Conservation (phyloP, 1,140 invertebrate species). For the Elymnias hypermnestra region DNA sequence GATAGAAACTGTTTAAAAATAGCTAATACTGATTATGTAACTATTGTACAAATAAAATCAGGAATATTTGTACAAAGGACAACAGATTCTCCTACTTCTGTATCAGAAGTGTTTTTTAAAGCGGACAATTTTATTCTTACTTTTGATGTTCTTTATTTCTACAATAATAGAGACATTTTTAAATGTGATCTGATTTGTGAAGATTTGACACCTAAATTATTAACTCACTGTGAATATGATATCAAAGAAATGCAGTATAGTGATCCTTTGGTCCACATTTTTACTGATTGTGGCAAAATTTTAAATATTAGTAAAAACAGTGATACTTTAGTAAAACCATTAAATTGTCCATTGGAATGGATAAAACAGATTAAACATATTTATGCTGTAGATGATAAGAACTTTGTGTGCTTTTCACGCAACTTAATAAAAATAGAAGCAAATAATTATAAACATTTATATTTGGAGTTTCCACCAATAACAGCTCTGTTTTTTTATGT, state of each 20-base stretch:
- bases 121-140: slow-evolving; percentile 48
- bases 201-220: slow-evolving; percentile 33
- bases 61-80: slow-evolving; percentile 46
- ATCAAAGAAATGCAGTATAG: slow-evolving; percentile 50
- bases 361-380: slow-evolving; percentile 55
- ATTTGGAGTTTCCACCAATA: slow-evolving; percentile 51
- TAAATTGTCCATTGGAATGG: slow-evolving; percentile 52
- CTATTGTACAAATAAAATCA: slow-evolving; percentile 39
- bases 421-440: slow-evolving; percentile 56
- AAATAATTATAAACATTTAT: slow-evolving; percentile 47
- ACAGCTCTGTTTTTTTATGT: slow-evolving; percentile 58
- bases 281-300: slow-evolving; percentile 54
- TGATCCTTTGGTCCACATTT: slow-evolving; percentile 35
- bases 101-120: slow-evolving; percentile 40
- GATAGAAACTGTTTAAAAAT: slow-evolving; percentile 53
- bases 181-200: slow-evolving; percentile 39
- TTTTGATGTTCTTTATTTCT: slow-evolving; percentile 37
- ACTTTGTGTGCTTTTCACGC: slow-evolving; percentile 59
- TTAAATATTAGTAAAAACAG: slow-evolving; percentile 35
- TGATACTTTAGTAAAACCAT: slow-evolving; percentile 25
- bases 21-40: slow-evolving; percentile 42
- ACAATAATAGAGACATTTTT: slow-evolving; percentile 45
- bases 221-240: slow-evolving; percentile 45
- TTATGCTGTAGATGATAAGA: slow-evolving; percentile 41
- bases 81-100: slow-evolving; percentile 23